phyloP scores from a whole-genome alignment of 2,888 invertebrate genomes.

The Mythimna ferrago region DNA sequence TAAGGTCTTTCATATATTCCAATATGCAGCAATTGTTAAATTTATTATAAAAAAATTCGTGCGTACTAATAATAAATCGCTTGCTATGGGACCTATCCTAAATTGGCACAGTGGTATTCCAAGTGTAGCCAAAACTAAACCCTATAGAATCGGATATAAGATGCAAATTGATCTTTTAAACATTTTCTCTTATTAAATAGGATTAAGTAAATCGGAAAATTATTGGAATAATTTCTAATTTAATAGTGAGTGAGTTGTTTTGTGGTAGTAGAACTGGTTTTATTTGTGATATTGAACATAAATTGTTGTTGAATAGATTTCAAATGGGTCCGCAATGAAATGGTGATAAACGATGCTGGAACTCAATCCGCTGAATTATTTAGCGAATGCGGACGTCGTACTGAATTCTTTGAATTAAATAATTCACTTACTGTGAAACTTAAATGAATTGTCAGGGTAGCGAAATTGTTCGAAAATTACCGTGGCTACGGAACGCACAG shows the following conservation, averaged over 20 bases:
- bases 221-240: conserved; percentile 48
- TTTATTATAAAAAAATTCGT: too few species aligned
- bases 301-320: conserved; percentile 53
- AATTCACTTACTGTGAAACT: conserved; percentile 4
- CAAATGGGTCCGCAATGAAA: conserved; percentile 46
- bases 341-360: conserved; percentile 43
- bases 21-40: too few species aligned
- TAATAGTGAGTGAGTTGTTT: conserved; percentile 54
- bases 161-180: background rate
- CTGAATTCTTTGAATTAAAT: conserved; percentile 16
- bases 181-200: conserved; percentile 14
- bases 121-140: conserved; percentile 15
- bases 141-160: background rate
- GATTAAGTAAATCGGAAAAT: conserved; percentile 43
- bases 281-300: conserved; percentile 36
- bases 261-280: conserved; percentile 37
- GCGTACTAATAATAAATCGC: conserved; percentile 11
- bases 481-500: too few species aligned
- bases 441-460: background rate
- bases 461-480: too few species aligned
- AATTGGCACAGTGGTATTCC: conserved; percentile 3
- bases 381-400: conserved; percentile 35
- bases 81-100: conserved; percentile 23
- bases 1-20: too few species aligned
- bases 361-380: conserved; percentile 39